phyloP scores from a whole-genome alignment of 2,888 invertebrate genomes.

The Orchesella flavescens region DNA sequence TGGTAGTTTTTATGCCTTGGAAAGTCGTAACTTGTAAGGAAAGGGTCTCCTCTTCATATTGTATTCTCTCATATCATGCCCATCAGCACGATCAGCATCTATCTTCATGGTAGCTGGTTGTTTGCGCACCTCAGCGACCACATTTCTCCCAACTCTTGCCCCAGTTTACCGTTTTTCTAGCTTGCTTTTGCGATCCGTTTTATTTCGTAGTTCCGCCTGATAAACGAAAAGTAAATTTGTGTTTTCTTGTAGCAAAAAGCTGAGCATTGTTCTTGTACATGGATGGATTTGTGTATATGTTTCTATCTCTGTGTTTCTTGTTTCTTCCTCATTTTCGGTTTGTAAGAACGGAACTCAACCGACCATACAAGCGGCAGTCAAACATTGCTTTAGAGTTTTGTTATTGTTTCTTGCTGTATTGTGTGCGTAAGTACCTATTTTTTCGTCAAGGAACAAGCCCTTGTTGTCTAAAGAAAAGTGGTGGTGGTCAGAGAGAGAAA shows the following conservation, averaged over 20 bases:
- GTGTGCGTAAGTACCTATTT: background rate
- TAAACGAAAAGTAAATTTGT: too few relatives aligned
- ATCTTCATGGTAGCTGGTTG: slow-evolving; percentile 9
- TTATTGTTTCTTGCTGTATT: slow-evolving; percentile 8
- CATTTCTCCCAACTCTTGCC: slow-evolving; percentile 35
- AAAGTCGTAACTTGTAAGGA: too few relatives aligned
- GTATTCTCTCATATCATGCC: too few relatives aligned
- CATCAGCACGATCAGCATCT: background rate
- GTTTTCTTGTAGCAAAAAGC: too few relatives aligned
- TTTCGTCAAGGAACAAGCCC: background rate
- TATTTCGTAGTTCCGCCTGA: background rate
- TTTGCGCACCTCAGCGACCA: slow-evolving; percentile 40
- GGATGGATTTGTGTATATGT: too few relatives aligned
- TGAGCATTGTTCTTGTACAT: too few relatives aligned
- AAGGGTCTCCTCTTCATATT: too few relatives aligned
- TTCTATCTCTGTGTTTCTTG: too few relatives aligned
- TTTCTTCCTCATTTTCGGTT: too few relatives aligned
- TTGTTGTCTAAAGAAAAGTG: background rate
- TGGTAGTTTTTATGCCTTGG: too few relatives aligned
- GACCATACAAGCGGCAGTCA: too few relatives aligned
- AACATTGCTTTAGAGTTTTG: background rate
- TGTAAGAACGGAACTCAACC: too few relatives aligned
- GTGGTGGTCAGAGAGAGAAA: slow-evolving; percentile 17
- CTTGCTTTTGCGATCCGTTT: background rate
- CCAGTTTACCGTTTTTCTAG: slow-evolving; percentile 26